phyloP scores from a whole-genome alignment of 2,113 vertebrate species.

The Laterallus jamaicensis region DNA sequence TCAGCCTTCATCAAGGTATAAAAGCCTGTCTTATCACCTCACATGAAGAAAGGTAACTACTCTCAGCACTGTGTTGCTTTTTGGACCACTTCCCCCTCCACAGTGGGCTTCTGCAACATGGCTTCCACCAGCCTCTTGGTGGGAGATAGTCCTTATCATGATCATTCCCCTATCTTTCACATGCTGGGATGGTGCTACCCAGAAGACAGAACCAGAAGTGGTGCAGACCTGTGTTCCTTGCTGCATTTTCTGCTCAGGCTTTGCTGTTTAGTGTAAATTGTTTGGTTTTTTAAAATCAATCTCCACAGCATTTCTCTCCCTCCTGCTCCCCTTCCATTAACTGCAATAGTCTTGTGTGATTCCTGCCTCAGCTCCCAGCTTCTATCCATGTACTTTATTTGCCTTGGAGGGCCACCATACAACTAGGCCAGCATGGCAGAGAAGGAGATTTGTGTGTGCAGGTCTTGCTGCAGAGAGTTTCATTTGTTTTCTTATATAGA shows the following conservation, averaged over 20 bases:
- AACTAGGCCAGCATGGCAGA: neutral
- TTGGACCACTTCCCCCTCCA: neutral
- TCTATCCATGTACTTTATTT: neutral
- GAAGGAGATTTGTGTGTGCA: neutral
- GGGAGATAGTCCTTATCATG: too few relatives aligned
- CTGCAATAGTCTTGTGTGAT: neutral
- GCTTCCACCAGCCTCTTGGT: neutral
- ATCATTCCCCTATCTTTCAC: neutral
- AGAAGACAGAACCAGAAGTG: neutral
- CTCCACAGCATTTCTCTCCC: neutral
- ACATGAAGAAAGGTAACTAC: neutral
- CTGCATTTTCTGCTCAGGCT: neutral
- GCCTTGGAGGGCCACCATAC: neutral
- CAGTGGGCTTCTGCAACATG: neutral
- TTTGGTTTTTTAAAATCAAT: neutral
- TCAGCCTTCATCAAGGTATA: neutral
- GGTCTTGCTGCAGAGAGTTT: neutral
- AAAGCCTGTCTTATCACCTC: neutral
- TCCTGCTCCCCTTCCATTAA: neutral
- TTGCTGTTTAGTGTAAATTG: neutral
- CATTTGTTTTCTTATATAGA: neutral
- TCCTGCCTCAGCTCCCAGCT: neutral
- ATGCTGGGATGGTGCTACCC: neutral
- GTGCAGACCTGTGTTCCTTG: neutral
- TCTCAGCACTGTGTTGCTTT: neutral